Evolutionary conservation across 2,888 invertebrate genomes (phyloP).

Genomic region (Pachycephus smyrnensis): DNA sequence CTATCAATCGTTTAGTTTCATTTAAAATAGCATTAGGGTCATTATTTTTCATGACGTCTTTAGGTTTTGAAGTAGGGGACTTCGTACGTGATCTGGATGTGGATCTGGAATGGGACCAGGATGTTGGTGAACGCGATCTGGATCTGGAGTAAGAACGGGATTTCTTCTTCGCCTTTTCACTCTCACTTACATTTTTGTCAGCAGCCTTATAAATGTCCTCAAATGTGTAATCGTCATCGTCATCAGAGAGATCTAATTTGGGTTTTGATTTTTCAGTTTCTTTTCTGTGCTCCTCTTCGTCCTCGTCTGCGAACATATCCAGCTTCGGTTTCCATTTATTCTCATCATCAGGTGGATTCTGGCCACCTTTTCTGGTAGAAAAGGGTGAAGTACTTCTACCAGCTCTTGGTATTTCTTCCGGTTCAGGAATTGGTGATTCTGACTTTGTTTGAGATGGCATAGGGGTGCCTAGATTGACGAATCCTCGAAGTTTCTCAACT

Average conservation of each 20-base stretch:
- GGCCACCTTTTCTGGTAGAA: conserved; percentile 65
- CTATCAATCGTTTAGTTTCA: conserved; percentile 74
- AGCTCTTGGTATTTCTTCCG: conserved; percentile 15
- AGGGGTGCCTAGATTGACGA: conserved; percentile 73
- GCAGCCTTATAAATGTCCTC: conserved; percentile 86
- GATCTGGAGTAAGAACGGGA: conserved; percentile 57
- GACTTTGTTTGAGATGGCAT: conserved; percentile 31
- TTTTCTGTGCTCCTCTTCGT: conserved; percentile 45
- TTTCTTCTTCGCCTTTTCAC: conserved; percentile 73
- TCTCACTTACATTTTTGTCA: conserved; percentile 78
- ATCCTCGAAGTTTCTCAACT: conserved; percentile 82
- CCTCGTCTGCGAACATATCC: conserved; percentile 61
- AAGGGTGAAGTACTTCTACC: conserved; percentile 68
- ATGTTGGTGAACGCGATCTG: conserved; percentile 46
- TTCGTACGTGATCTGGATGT: conserved; percentile 35
- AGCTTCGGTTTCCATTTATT: conserved; percentile 62
- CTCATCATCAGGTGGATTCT: conserved; percentile 65
- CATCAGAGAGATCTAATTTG: conserved; percentile 74
- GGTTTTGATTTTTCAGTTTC: conserved; percentile 56
- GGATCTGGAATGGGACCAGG: conserved; percentile 56
- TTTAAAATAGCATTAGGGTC: conserved; percentile 67
- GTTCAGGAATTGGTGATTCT: conserved; percentile 39
- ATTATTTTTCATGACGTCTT: conserved; percentile 46
- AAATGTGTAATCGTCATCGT: conserved; percentile 85
- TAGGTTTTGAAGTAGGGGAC: conserved; percentile 44